Evolutionary conservation across 2,888 invertebrate species (phyloP).

Genomic region (Eristalinus sepulchralis): DNA sequence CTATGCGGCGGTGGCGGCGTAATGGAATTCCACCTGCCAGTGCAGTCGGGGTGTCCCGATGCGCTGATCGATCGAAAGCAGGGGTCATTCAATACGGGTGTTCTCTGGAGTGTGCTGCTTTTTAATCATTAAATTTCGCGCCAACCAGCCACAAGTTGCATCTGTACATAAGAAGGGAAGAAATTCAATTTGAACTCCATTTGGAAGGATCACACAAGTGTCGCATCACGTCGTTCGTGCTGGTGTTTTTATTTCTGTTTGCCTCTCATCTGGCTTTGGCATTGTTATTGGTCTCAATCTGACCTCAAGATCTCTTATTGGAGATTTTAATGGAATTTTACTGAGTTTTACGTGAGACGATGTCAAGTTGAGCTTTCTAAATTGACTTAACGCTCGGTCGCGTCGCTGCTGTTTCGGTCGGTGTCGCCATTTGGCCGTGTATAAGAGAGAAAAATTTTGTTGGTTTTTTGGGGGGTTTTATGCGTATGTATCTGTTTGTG

Average conservation of each 20-base stretch:
- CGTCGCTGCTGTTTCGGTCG: background rate
- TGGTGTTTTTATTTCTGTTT: conserved; percentile 18
- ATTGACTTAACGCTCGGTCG: conserved; percentile 23
- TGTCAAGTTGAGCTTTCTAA: conserved; percentile 55
- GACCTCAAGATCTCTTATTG: conserved; percentile 68
- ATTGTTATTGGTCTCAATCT: conserved; percentile 64
- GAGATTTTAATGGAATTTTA: conserved; percentile 60
- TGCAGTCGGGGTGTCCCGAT: background rate
- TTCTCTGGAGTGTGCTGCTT: background rate
- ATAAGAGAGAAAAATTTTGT: background rate
- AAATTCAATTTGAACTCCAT: conserved; percentile 39
- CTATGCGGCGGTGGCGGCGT: conserved; percentile 24
- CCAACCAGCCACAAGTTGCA: conserved; percentile 15
- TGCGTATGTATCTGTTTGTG: background rate
- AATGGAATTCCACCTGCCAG: conserved; percentile 58
- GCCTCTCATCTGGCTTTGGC: conserved; percentile 25
- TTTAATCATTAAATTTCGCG: conserved; percentile 48
- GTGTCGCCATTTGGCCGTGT: background rate
- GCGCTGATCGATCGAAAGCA: background rate
- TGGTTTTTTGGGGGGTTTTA: background rate
- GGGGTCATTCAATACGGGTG: background rate
- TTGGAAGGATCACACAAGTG: conserved; percentile 52
- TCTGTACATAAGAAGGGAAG: background rate
- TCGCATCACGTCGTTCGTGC: conserved; percentile 7
- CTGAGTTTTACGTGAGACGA: conserved; percentile 49